A percentile compares a stretch with the other conserved stretches of the same genome.
These are phyloP conservation scores for Pao palembangensis DNA, from an alignment of 2,113 vertebrate species.

Conservation along the genomic window DNA sequence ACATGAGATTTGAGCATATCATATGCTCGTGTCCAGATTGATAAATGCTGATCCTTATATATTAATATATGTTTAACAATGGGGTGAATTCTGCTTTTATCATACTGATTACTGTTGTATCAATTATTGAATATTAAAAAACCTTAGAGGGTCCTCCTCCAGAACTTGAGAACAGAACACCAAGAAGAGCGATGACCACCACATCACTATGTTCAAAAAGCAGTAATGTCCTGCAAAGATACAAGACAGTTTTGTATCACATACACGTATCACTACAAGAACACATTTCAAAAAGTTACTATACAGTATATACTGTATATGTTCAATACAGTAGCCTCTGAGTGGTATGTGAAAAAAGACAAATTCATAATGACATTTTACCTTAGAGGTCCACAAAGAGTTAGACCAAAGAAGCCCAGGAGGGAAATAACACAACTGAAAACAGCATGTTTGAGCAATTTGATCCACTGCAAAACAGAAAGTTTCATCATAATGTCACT, in stretches of 20 bases:
- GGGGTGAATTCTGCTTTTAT: background rate
- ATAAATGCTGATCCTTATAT: too few relatives aligned
- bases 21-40: too few relatives aligned
- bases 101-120: background rate
- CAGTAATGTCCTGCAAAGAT: constrained; percentile 82
- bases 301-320: background rate
- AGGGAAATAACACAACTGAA: constrained; percentile 92
- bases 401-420: constrained; percentile 95
- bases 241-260: background rate
- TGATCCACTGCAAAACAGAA: constrained; percentile 87
- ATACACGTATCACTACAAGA: background rate
- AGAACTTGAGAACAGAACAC: constrained; percentile 91
- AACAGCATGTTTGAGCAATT: constrained; percentile 90
- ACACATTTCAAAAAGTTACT: background rate
- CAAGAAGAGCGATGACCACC: constrained; percentile 89
- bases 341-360: background rate
- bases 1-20: too few relatives aligned
- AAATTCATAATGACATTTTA: constrained; percentile 59
- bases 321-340: background rate
- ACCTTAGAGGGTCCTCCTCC: constrained; percentile 96
- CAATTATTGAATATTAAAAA: constrained; percentile 4
- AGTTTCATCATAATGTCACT: background rate
- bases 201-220: constrained; percentile 95
- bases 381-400: constrained; percentile 96
- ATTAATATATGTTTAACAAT: too few relatives aligned